Evolutionary conservation across 2,113 vertebrate species (phyloP).

Genomic region (Murina feae): DNA sequence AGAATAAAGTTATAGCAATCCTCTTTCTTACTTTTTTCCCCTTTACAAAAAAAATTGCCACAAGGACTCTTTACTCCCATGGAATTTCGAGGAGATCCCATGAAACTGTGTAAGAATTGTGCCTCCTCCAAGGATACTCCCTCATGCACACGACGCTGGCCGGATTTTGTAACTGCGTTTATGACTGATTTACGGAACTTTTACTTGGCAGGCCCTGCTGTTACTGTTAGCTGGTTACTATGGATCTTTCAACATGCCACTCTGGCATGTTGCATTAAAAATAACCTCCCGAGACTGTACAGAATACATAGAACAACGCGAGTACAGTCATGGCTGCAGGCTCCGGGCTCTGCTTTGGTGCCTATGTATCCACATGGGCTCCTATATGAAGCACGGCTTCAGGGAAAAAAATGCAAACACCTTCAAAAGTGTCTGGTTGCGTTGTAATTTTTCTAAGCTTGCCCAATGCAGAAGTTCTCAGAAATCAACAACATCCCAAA

Average conservation of each 20-base stretch:
- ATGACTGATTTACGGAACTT: constrained; percentile 76
- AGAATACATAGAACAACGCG: constrained; percentile 66
- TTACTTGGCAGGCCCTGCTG: constrained; percentile 70
- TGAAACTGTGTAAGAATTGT: constrained; percentile 53
- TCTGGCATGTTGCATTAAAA: constrained; percentile 75
- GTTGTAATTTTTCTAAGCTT: not conserved
- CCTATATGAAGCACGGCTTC: not conserved
- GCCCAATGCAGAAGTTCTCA: not conserved
- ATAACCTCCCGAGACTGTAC: constrained; percentile 72
- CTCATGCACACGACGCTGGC: constrained; percentile 54
- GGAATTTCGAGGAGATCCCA: constrained; percentile 40
- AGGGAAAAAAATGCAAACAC: not conserved
- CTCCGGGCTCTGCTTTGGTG: not conserved
- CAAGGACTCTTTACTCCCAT: constrained; percentile 5
- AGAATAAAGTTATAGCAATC: constrained; percentile 38
- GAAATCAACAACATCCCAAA: not conserved
- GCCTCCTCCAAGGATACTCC: constrained; percentile 57
- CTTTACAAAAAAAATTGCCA: not conserved
- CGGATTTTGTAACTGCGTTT: constrained; percentile 65
- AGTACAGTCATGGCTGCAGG: constrained; percentile 33
- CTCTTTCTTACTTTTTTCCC: not conserved
- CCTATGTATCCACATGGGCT: not conserved
- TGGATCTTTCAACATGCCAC: constrained; percentile 76
- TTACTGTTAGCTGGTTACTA: constrained; percentile 77
- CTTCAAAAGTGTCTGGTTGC: not conserved